A percentile compares a stretch with the other conserved stretches of the same genome.
phyloP scores from a whole-genome alignment of 2,797 vertebrate genomes.

The Chelon auratus region DNA sequence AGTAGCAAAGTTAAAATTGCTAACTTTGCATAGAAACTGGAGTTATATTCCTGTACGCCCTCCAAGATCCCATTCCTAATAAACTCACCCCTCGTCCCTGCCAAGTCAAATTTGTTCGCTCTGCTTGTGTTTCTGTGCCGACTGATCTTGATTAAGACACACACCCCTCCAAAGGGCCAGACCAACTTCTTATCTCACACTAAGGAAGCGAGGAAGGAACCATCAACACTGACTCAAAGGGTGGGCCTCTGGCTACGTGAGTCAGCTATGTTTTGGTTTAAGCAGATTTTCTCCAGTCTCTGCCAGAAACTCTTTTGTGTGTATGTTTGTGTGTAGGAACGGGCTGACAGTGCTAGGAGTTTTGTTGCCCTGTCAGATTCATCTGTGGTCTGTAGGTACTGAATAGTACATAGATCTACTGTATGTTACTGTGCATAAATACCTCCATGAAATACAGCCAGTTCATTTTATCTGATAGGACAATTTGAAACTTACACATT shows the following conservation, averaged over 20 bases:
- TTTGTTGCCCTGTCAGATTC: neutral
- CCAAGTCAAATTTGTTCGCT: conserved; percentile 68
- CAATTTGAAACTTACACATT: neutral
- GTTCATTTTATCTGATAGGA: neutral
- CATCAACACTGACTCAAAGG: conserved; percentile 62
- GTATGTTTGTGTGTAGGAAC: neutral
- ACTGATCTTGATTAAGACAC: conserved; percentile 74
- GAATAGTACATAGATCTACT: neutral
- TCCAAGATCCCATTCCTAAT: conserved; percentile 64
- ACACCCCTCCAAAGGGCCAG: conserved; percentile 63
- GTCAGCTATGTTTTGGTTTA: conserved; percentile 54
- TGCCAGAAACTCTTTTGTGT: neutral
- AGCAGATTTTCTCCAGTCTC: conserved; percentile 42
- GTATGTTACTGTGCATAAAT: neutral
- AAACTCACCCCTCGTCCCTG: conserved; percentile 54
- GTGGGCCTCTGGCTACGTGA: conserved; percentile 48
- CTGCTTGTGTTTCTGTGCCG: conserved; percentile 60
- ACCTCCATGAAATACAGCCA: neutral
- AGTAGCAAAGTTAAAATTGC: conserved; percentile 40
- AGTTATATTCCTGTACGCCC: conserved; percentile 45
- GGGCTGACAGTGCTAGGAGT: neutral
- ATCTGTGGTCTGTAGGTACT: neutral
- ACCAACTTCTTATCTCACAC: conserved; percentile 69
- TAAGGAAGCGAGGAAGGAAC: conserved; percentile 73
- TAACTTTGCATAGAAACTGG: conserved; percentile 50